These are phyloP conservation scores for Melangyna quadrimaculata DNA, from an alignment of 2,888 invertebrate species.

Conservation along the genomic window DNA sequence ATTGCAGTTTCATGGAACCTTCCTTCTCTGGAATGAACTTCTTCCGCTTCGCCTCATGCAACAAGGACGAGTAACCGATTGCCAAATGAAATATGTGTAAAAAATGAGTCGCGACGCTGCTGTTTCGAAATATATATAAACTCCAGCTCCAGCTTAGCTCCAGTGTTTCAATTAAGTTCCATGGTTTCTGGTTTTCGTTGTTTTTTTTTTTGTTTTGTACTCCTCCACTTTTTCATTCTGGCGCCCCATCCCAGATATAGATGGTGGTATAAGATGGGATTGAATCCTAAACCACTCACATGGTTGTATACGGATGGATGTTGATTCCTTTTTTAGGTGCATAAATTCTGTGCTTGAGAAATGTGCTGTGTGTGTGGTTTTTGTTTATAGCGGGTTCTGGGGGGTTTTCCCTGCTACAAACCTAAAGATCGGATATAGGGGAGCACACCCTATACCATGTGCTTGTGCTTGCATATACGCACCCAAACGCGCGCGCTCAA, in stretches of 20 bases:
- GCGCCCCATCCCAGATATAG: not conserved
- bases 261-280: conserved; percentile 8
- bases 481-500: conserved; percentile 57
- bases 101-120: conserved; percentile 61
- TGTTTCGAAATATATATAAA: conserved; percentile 48
- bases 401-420: not conserved
- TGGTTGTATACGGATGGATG: conserved; percentile 24
- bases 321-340: conserved; percentile 53
- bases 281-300: conserved; percentile 50
- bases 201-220: not conserved
- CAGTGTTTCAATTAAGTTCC: conserved; percentile 69
- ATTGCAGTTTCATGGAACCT: conserved; percentile 7
- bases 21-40: not conserved
- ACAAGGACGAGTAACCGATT: conserved; percentile 33
- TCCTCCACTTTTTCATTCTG: not conserved
- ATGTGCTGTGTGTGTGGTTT: conserved; percentile 19
- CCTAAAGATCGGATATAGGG: not conserved
- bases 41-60: not conserved
- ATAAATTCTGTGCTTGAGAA: conserved; percentile 52
- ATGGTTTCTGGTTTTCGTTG: conserved; percentile 35
- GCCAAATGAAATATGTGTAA: conserved; percentile 64
- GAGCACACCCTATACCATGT: conserved; percentile 3
- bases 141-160: conserved; percentile 25
- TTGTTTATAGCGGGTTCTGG: conserved; percentile 7
- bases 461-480: conserved; percentile 65